Evolutionary conservation across 2,888 invertebrate genomes (phyloP).

Genomic region (Oxycera nigricornis): DNA sequence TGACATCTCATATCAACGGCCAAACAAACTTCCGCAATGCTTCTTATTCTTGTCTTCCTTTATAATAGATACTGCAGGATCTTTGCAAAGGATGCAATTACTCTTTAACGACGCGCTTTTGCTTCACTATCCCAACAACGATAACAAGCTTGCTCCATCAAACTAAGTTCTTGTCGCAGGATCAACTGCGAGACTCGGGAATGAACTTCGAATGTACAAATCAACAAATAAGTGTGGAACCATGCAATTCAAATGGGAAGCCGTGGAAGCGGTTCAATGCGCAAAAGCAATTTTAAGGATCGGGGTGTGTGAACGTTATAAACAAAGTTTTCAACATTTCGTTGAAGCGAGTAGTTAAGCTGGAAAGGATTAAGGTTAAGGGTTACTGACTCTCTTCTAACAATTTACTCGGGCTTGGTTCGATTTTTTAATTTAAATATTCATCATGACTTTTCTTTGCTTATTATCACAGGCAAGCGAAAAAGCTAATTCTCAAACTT

Average conservation of each 20-base stretch:
- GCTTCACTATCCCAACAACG: background rate
- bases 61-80: background rate
- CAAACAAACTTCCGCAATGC: background rate
- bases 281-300: background rate
- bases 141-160: constrained; percentile 18
- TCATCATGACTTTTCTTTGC: too few relatives aligned
- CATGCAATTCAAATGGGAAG: background rate
- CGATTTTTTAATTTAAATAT: too few relatives aligned
- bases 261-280: background rate
- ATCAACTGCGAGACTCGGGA: background rate
- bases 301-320: constrained; percentile 1
- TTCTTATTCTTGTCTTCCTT: constrained; percentile 8
- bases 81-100: constrained; percentile 19
- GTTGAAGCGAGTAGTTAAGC: too few relatives aligned
- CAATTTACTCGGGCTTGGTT: too few relatives aligned
- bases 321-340: background rate
- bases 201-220: background rate
- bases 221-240: constrained; percentile 2
- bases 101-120: background rate
- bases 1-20: background rate
- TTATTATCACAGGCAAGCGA: too few relatives aligned
- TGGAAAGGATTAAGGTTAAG: background rate
- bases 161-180: constrained; percentile 8
- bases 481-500: too few relatives aligned
- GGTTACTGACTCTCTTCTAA: too few relatives aligned